These are phyloP conservation scores for Lathronympha strigana DNA, from an alignment of 2,888 invertebrate species.

Conservation along the genomic window DNA sequence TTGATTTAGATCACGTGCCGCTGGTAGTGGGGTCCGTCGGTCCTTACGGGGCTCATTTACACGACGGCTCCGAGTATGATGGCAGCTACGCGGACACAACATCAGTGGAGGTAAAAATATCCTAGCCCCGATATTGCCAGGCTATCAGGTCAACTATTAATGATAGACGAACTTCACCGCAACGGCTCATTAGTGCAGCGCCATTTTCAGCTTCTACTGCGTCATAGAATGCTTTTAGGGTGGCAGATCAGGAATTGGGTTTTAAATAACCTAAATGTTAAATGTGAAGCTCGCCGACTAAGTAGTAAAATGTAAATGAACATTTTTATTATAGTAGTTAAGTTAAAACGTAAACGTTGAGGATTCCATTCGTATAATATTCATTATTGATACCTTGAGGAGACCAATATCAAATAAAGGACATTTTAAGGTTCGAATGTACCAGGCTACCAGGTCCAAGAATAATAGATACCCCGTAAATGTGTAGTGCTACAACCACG, in stretches of 20 bases:
- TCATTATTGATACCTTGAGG: background rate
- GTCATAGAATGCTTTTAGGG: constrained; percentile 58
- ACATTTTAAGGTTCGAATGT: background rate
- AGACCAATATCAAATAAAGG: background rate
- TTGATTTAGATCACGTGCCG: constrained; percentile 70
- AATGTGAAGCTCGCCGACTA: constrained; percentile 55
- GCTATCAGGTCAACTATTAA: constrained; percentile 40
- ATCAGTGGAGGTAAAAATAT: constrained; percentile 77
- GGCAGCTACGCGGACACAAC: constrained; percentile 90
- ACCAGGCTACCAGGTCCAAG: background rate
- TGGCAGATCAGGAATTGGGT: constrained; percentile 54
- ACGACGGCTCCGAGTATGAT: constrained; percentile 97
- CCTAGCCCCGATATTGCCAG: constrained; percentile 3
- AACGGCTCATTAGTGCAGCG: constrained; percentile 44
- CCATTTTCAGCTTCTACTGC: constrained; percentile 53
- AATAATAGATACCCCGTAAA: background rate
- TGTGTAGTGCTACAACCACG: constrained; percentile 1
- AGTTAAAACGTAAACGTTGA: constrained; percentile 52
- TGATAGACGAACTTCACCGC: constrained; percentile 45
- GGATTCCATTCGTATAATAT: constrained; percentile 49
- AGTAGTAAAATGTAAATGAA: constrained; percentile 60
- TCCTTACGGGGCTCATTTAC: constrained; percentile 95
- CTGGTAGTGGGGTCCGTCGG: constrained; percentile 95
- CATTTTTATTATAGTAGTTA: constrained; percentile 59
- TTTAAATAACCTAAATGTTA: constrained; percentile 58